Evolutionary conservation across 2,113 vertebrate genomes (phyloP), one percentile per base, ranked within the genome.

Genomic region (Glaucidium brasilianum): DNA sequence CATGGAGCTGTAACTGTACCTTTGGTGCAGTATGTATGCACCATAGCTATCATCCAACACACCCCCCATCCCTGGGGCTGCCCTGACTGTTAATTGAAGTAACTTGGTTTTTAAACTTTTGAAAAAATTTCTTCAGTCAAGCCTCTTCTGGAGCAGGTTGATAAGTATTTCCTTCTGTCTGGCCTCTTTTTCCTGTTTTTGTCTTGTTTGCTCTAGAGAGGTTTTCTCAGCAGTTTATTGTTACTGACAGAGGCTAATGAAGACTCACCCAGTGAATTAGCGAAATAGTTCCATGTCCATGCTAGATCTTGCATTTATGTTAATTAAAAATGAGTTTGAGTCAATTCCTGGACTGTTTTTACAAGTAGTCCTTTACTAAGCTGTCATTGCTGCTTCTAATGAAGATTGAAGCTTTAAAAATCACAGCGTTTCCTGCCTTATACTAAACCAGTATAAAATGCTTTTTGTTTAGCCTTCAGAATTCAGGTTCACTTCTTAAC

Each of bases 321-420:
- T 96, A 72, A 91, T 80, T 82, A 71, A 92, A 85, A 91, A 77
- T 78, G 14, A 75, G 35, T 75, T 16, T 55, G 66, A 68, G 32
- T 84, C 80, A 85, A 25, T 89, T 92, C n/a, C 52, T 78, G 56
- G 30, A 26, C 60, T 84, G 11, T 72, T 93, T 90, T 71, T 80
- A 73, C 22, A 72, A 47, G 72, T 91, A 67, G 43, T 39, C 60
- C 19, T 9, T 79, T 84, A 64, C 49, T 68, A 50, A 89, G 34
- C 34, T 94, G 32, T 60, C 52, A 63, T 74, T 93, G 72, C 50
- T 84, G 13, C 73, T 85, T 92, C n/a, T 72, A 56, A 92, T 78
- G 69, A 81, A 94, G 71, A 35, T 5, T 30, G 21, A 73, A 74
- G 41, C 29, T 93, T 81, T 50, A 94, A 95, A 97, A 85, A 53